Evolutionary conservation across 2,888 invertebrate genomes (phyloP), one percentile per base, ranked within the genome.

Genomic region (Trichopria drosophilae): DNA sequence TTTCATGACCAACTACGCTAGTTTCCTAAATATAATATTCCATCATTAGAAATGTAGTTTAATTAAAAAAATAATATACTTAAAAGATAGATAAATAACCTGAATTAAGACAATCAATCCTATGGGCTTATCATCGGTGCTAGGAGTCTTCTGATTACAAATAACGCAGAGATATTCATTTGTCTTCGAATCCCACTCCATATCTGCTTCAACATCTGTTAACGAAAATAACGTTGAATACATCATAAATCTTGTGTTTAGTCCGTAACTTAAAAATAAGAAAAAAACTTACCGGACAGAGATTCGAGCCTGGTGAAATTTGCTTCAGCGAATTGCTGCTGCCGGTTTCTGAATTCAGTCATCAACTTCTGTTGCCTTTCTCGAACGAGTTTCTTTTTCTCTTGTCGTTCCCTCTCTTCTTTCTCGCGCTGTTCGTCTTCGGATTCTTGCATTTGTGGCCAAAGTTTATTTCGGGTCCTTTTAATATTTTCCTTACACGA

Each of bases 91-190:
- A 22, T 22, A 10, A 13, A 7, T 75, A 52, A 86, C 85, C 78
- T 87, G 88, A 53, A 95, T 84, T 45, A 96, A 79, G 39, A 93
- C 92, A 3, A 94, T 93, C 34, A 95, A 80, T 0, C 95, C 95
- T 74, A 97, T 87, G 1, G 91, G 90, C 71, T 87, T 85, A 10
- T 88, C 84, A 58, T 88, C 86, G 0, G 88, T 88, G 68, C 92
- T 90, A 15, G 92, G 86, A 24, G 90, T 86, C 53, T 90, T 90
- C 72, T 91, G 90, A 78, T 90, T 93, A 77, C 97, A 97, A 65
- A 97, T 97, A 57, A 93, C 94, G 79, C 97, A 97, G 76, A 94
- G 91, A 77, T 93, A 95, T 75, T 91, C 90, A 55, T 82, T 80
- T 3, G 71, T 75, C 56, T 83, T 83, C 65, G 81, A 83, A 59